Percentiles rank a stretch among this genome's conserved stretches.
phyloP scores from a whole-genome alignment of 2,797 vertebrate genomes.

The Notolepis coatsorum region DNA sequence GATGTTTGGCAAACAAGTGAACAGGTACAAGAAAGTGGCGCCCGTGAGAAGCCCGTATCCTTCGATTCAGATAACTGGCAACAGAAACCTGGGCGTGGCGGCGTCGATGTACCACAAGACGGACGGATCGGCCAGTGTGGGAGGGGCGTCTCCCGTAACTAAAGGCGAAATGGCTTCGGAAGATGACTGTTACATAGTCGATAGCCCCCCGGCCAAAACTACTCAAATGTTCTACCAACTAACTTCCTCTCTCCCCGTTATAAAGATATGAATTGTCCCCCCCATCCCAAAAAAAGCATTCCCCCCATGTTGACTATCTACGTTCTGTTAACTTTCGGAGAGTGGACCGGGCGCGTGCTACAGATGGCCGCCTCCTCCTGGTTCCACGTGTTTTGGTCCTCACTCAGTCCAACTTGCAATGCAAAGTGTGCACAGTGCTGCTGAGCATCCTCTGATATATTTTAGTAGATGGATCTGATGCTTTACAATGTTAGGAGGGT shows the following conservation, averaged over 20 bases:
- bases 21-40: slow-evolving; percentile 29
- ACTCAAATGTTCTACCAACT: slow-evolving; percentile 75
- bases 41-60: slow-evolving; percentile 9
- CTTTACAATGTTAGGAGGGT: slow-evolving; percentile 9
- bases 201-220: slow-evolving; percentile 66
- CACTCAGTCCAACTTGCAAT: slow-evolving; percentile 12
- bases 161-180: slow-evolving; percentile 42
- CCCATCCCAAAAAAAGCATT: slow-evolving; percentile 8
- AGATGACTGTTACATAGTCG: slow-evolving; percentile 77
- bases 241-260: slow-evolving; percentile 70
- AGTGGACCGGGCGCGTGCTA: slow-evolving; percentile 37
- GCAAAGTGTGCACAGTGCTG: slow-evolving; percentile 18
- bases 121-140: slow-evolving; percentile 31
- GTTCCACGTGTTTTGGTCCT: slow-evolving; percentile 9
- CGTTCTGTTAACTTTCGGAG: slow-evolving; percentile 2
- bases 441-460: slow-evolving; percentile 19
- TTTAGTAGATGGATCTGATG: too few relatives aligned
- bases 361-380: background rate
- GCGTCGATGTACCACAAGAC: slow-evolving; percentile 25
- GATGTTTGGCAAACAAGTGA: slow-evolving; percentile 34
- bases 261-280: slow-evolving; percentile 61
- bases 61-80: slow-evolving; percentile 42
- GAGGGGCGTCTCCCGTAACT: slow-evolving; percentile 8
- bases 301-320: slow-evolving; percentile 37
- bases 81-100: slow-evolving; percentile 26